phyloP scores from a whole-genome alignment of 35 echinoderm and acorn worm genomes.

The Apostichopus japonicus region DNA sequence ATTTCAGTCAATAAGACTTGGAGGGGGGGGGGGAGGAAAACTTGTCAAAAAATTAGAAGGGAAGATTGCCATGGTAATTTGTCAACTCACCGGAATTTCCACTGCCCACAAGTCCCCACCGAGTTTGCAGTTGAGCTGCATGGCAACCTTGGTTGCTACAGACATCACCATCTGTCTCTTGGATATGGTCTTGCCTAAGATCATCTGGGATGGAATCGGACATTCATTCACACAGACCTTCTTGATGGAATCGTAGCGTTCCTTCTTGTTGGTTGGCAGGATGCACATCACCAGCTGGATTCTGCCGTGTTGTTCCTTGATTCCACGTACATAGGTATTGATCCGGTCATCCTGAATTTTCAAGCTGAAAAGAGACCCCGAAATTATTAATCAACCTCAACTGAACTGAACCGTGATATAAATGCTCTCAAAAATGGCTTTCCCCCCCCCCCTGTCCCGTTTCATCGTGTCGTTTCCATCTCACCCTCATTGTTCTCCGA shows the following conservation, averaged over 20 bases:
- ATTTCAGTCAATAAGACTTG: no score
- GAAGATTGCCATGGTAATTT: not conserved
- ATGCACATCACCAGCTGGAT: constrained; percentile 86
- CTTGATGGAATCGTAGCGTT: constrained; percentile 96
- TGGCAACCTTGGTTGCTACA: constrained; percentile 91
- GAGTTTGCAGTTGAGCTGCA: constrained; percentile 98
- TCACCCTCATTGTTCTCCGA: not conserved
- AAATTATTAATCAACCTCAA: not conserved
- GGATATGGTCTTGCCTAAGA: constrained; percentile 68
- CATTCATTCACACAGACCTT: constrained; percentile 73
- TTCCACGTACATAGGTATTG: constrained; percentile 65
- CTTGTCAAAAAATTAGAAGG: no score
- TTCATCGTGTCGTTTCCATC: not conserved
- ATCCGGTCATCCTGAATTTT: constrained; percentile 63
- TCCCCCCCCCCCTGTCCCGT: no score
- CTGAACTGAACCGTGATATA: no score
- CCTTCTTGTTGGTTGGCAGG: constrained; percentile 83
- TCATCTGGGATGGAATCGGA: constrained; percentile 84
- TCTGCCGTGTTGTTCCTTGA: constrained; percentile 35
- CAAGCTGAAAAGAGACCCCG: not conserved
- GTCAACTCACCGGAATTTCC: constrained; percentile 81
- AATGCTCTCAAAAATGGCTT: no score
- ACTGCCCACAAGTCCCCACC: constrained; percentile 91
- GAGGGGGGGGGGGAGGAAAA: no score
- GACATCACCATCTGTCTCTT: constrained; percentile 94